phyloP scores from a whole-genome alignment of 2,113 vertebrate species.

The Ellobius talpinus region DNA sequence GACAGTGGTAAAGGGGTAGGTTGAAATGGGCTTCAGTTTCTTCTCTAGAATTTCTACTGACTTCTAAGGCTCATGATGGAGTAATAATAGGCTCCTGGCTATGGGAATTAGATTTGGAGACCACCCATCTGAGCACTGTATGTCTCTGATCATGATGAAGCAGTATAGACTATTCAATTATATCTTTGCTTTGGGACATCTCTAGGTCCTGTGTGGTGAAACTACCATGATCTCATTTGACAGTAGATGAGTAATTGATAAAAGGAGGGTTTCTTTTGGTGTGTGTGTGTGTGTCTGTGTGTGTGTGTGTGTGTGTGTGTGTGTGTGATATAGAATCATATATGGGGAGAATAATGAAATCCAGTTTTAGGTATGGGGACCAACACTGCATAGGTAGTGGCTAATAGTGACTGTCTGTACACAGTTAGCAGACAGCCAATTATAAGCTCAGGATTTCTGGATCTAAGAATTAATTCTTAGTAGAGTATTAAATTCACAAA shows the following conservation, averaged over 20 bases:
- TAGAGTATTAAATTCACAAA: neutral
- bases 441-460: neutral
- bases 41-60: neutral
- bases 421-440: neutral
- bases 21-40: neutral
- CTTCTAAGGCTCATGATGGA: neutral
- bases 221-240: neutral
- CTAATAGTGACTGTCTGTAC: neutral
- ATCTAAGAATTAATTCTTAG: neutral
- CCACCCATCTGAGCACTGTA: neutral
- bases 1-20: accelerated
- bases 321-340: too few species aligned
- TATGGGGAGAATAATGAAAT: slow-evolving; percentile 1
- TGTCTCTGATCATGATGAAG: neutral
- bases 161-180: neutral
- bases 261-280: too few species aligned
- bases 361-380: neutral
- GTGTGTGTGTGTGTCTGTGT: too few species aligned
- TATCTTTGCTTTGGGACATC: slow-evolving; percentile 5
- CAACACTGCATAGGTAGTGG: neutral
- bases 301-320: too few species aligned
- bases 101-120: neutral
- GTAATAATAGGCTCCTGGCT: neutral
- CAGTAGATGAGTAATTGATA: slow-evolving; percentile 7
- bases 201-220: neutral